A percentile compares a stretch with the other conserved stretches of the same genome.
Conservation (phyloP, 2,113 vertebrate species). For the Platycercus adscitus region DNA sequence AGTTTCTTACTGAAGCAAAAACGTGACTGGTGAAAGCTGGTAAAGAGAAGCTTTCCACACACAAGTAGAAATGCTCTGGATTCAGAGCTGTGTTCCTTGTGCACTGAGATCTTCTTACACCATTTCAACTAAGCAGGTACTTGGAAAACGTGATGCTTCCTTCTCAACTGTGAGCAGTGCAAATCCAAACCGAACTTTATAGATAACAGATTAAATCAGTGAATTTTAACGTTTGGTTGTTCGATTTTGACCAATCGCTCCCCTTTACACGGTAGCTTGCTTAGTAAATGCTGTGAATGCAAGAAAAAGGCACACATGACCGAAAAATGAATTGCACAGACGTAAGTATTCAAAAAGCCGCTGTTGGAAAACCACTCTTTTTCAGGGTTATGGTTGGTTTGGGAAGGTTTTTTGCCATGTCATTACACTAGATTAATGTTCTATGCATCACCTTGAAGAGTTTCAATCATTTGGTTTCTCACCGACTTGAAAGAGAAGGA, state of each 20-base stretch:
- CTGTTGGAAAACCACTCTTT: not conserved
- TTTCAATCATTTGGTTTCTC: slow-evolving; percentile 33
- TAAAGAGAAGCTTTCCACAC: not conserved
- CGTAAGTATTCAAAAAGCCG: slow-evolving; percentile 25
- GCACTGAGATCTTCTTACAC: not conserved
- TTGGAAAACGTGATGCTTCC: not conserved
- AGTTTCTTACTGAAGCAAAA: not conserved
- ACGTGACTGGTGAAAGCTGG: not conserved
- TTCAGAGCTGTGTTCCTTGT: not conserved
- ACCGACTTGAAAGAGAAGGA: slow-evolving; percentile 41
- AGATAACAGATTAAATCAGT: not conserved
- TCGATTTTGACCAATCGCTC: not conserved
- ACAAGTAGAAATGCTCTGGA: not conserved
- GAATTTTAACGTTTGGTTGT: not conserved
- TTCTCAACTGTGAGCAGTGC: not conserved
- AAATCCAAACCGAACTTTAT: not conserved
- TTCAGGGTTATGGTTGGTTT: not conserved
- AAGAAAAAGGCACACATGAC: slow-evolving; percentile 8
- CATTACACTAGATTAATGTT: not conserved
- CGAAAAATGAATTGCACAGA: not conserved
- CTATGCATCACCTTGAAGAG: slow-evolving; percentile 35
- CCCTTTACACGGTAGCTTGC: not conserved
- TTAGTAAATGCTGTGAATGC: not conserved
- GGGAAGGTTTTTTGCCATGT: not conserved
- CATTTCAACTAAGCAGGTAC: not conserved